Conservation (phyloP, 2,888 invertebrate species). For the Ophioninae sp. region DNA sequence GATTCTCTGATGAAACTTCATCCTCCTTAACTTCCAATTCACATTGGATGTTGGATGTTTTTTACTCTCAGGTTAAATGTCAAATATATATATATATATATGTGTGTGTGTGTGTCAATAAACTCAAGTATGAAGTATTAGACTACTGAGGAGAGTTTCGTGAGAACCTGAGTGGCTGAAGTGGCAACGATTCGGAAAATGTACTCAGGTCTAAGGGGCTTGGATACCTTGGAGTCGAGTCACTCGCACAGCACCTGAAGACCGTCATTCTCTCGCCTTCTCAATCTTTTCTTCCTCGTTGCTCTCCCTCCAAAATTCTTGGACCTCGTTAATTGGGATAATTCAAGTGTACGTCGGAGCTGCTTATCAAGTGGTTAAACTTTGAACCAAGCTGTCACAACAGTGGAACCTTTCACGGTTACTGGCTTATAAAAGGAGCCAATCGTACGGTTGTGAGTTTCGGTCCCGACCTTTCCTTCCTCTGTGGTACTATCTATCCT, state of each 20-base stretch:
- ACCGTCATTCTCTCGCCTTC: neutral
- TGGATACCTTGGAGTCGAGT: neutral
- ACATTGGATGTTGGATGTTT: neutral
- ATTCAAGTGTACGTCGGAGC: constrained; percentile 47
- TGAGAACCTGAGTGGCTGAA: neutral
- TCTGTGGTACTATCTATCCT: neutral
- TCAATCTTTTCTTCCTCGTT: neutral
- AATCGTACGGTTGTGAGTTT: neutral
- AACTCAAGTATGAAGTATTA: neutral
- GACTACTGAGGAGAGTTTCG: neutral
- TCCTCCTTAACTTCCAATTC: neutral
- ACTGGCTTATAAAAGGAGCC: neutral
- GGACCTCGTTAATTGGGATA: constrained; percentile 49
- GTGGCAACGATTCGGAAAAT: neutral
- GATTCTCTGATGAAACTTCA: neutral
- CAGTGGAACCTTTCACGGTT: constrained; percentile 30
- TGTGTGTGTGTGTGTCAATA: too few relatives aligned
- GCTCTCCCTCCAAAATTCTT: constrained; percentile 8
- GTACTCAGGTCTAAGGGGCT: neutral
- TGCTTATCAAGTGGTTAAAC: constrained; percentile 39
- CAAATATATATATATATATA: too few relatives aligned
- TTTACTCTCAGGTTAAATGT: constrained; percentile 3
- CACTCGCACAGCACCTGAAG: neutral
- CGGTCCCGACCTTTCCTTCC: constrained; percentile 3
- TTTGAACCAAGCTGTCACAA: constrained; percentile 30